Conservation (phyloP, 2,797 vertebrate genomes). For the Apodemus agrarius region DNA sequence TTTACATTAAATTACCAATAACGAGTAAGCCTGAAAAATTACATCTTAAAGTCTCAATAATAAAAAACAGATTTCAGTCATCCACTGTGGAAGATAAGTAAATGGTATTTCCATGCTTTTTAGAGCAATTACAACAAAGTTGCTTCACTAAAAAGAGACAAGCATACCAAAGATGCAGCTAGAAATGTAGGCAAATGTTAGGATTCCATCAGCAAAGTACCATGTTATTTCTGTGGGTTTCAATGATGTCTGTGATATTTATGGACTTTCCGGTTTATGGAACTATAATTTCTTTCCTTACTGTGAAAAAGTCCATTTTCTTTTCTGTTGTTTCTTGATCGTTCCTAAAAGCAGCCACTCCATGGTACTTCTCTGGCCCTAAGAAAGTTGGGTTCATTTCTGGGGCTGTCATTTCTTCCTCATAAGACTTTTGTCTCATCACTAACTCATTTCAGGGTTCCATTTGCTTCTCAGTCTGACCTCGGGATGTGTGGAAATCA, state of each 20-base stretch:
- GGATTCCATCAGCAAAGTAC: background rate
- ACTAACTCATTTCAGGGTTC: constrained; percentile 1
- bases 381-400: background rate
- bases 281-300: background rate
- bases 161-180: background rate
- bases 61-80: constrained; percentile 33
- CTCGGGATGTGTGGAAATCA: constrained; percentile 40
- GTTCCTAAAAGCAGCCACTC: constrained; percentile 14
- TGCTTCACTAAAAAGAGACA: background rate
- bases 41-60: constrained; percentile 8
- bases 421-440: constrained; percentile 12
- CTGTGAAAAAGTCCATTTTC: background rate
- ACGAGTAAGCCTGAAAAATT: background rate
- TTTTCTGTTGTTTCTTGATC: background rate
- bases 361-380: background rate
- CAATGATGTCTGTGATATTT: background rate
- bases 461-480: background rate
- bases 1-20: background rate
- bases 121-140: background rate
- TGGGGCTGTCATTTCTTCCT: background rate
- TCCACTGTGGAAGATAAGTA: background rate
- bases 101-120: constrained; percentile 21
- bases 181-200: background rate
- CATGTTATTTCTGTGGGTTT: background rate
- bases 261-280: background rate